Base-by-base conservation (phyloP, 2,113 vertebrate genomes). In the Phrynosoma blainvillii region DNA sequence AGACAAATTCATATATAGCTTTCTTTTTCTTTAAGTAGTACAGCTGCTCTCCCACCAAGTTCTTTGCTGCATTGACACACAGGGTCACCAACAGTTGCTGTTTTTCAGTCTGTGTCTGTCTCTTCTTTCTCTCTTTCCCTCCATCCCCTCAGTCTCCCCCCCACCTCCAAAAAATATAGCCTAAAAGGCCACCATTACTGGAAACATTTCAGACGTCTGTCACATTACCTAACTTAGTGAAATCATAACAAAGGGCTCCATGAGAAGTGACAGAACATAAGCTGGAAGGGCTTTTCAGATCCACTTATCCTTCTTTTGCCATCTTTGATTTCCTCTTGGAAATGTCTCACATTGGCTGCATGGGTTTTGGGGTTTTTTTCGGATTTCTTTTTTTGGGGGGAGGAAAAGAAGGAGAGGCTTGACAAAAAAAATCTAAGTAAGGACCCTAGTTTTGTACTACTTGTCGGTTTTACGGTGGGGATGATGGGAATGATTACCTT, bases 291-390 rank as follows among this genome's bases (percentile, higher is more conserved):
- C 87, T 95, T 96, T 96, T 94, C 95, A 96, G 91, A 93, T 95
- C 95, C 79, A 97, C 97, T 96, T 95, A 98, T 97, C 82, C 97
- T 97, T 95, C 97, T 98, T 94, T 97, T 97, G 79, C 96, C 96
- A 70, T 92, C 89, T 59, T 94, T 88, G 27, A 86, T 95, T 95
- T 94, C 94, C 91, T 98, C 95, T 92, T 94, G 94, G 70, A 96
- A 89, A 87, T 92, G 93, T 95, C 97, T 97, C 94, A 97, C 94
- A 88, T 90, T 95, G 87, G 96, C 93, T 10, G 96, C 95, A 30
- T 47, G 47, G 47, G 36, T 36, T 36, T 36, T n/a, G n/a, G n/a
- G n/a, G n/a, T 27, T 8, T 70, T 97, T 97, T 87, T 94, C 96
- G 11, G 10, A 13, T 59, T 59, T n/a, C n/a, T n/a, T 16, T 18